A percentile compares a stretch with the other conserved stretches of the same genome.
phyloP scores from a whole-genome alignment of 1,140 invertebrate genomes.

The Gerris buenoi region DNA sequence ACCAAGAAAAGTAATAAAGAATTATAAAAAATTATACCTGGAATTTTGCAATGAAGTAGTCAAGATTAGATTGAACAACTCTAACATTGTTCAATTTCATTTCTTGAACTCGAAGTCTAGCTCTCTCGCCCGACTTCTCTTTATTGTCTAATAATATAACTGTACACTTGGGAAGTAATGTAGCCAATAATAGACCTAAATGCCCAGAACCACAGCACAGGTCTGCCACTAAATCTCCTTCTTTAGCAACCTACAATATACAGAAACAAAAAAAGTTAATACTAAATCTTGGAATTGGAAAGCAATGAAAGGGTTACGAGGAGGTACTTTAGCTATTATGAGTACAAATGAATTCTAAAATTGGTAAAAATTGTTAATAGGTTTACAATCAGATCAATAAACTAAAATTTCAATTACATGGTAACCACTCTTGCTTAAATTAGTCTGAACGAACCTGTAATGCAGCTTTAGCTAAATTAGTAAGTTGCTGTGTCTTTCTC shows the following conservation, averaged over 20 bases:
- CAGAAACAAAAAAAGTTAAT: too few relatives aligned
- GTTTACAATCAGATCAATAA: too few relatives aligned
- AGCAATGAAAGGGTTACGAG: too few relatives aligned
- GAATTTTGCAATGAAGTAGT: constrained; percentile 61
- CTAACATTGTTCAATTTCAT: constrained; percentile 58
- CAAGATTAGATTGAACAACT: constrained; percentile 73
- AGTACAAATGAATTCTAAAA: too few relatives aligned
- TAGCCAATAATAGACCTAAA: constrained; percentile 71
- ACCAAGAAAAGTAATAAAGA: constrained; percentile 3
- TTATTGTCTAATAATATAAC: constrained; percentile 86
- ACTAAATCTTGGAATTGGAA: too few relatives aligned
- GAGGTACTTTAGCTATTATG: too few relatives aligned
- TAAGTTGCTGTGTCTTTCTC: constrained; percentile 75
- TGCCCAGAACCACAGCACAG: constrained; percentile 91
- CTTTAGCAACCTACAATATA: constrained; percentile 19
- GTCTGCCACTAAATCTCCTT: constrained; percentile 59
- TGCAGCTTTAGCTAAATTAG: constrained; percentile 71
- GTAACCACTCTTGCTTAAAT: too few relatives aligned
- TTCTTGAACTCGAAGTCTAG: constrained; percentile 48
- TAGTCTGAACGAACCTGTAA: too few relatives aligned
- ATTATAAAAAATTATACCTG: constrained; percentile 18
- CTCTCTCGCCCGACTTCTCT: constrained; percentile 64
- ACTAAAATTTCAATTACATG: too few relatives aligned
- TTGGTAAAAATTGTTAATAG: too few relatives aligned
- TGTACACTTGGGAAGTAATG: constrained; percentile 54